Conservation (phyloP, 2,797 vertebrate genomes). For the Amazona ochrocephala region DNA sequence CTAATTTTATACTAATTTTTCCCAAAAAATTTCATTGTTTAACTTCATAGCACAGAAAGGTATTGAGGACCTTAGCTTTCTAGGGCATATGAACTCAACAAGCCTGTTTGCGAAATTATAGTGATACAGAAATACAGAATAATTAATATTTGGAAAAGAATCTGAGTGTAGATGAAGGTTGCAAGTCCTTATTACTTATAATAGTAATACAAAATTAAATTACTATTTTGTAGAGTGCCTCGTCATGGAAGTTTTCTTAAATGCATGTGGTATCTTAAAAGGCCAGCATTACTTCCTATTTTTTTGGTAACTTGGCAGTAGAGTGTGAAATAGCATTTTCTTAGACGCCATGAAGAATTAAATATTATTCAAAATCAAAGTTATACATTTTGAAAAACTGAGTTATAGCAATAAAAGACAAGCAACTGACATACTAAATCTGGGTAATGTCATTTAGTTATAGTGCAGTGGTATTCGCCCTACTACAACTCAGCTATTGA, state of each 20-base stretch:
- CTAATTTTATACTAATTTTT: not conserved
- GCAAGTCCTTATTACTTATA: not conserved
- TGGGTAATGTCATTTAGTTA: not conserved
- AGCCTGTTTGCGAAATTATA: not conserved
- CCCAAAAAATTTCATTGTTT: not conserved
- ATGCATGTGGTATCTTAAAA: not conserved
- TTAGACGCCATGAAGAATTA: not conserved
- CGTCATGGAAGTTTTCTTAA: not conserved
- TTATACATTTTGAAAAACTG: not conserved
- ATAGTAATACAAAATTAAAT: not conserved
- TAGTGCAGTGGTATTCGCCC: not conserved
- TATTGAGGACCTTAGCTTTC: not conserved
- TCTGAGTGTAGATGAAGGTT: not conserved
- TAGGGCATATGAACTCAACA: rapidly evolving
- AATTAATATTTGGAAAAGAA: not conserved
- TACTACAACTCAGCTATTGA: not conserved
- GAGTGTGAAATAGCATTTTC: not conserved
- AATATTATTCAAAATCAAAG: not conserved
- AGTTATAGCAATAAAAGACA: not conserved
- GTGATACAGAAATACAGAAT: not conserved
- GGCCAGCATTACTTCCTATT: not conserved
- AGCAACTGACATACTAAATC: not conserved
- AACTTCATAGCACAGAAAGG: not conserved
- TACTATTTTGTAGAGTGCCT: not conserved
- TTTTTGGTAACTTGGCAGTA: not conserved